These are phyloP conservation scores for Solenopsis invicta DNA, from an alignment of 1,140 invertebrate genomes.

Conservation along the genomic window DNA sequence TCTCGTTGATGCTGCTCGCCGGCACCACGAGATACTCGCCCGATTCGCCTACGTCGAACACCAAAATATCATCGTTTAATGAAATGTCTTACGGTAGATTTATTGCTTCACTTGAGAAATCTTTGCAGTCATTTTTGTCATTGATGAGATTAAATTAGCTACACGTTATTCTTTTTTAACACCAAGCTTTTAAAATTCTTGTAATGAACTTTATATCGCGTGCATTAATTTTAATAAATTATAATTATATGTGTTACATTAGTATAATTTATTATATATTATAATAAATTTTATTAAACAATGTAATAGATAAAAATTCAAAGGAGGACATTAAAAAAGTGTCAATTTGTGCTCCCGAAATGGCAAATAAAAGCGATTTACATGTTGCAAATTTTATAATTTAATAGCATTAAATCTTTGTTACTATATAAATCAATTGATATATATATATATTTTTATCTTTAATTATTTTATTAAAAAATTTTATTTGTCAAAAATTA, in stretches of 20 bases:
- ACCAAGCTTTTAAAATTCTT: not conserved
- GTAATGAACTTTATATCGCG: not conserved
- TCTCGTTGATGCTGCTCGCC: slow-evolving; percentile 80
- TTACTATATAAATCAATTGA: no score
- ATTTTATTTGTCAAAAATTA: no score
- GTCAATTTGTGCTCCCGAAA: no score
- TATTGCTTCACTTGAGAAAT: slow-evolving; percentile 20
- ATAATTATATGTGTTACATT: not conserved
- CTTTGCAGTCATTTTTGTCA: slow-evolving; percentile 59
- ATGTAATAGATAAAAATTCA: not conserved
- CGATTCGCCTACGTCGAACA: slow-evolving; percentile 77
- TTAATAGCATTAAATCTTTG: no score
- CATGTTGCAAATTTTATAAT: no score
- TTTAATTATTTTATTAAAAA: no score
- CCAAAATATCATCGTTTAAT: not conserved
- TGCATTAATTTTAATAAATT: not conserved
- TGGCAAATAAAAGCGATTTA: no score
- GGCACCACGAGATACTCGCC: slow-evolving; percentile 85
- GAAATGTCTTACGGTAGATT: not conserved
- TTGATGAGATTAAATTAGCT: slow-evolving; percentile 17
- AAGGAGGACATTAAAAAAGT: not conserved
- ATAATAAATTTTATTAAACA: not conserved
- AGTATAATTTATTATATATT: not conserved
- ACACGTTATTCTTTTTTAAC: not conserved
- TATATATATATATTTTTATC: no score